Conservation (phyloP, 2,888 invertebrate genomes). For the Stenodema calcarata region DNA sequence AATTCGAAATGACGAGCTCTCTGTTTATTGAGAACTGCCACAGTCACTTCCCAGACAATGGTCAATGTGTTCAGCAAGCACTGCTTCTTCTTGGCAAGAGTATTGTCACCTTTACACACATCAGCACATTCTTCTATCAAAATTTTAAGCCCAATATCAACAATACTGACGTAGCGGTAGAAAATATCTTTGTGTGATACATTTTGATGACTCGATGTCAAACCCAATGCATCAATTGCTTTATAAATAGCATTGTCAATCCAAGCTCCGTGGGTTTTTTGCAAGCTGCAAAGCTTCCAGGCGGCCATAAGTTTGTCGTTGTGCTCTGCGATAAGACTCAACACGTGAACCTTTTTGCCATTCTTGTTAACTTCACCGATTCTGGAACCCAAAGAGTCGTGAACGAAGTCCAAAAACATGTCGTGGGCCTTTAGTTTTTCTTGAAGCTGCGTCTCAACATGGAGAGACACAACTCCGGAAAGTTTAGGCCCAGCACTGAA, state of each 20-base stretch:
- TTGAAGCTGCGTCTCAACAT: conserved; percentile 82
- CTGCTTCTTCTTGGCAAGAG: conserved; percentile 2
- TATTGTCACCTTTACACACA: not conserved
- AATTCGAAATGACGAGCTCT: not conserved
- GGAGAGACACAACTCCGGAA: conserved; percentile 73
- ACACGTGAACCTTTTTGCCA: conserved; percentile 24
- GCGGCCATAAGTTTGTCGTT: conserved; percentile 50
- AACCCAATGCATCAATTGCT: not conserved
- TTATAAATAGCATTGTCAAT: conserved; percentile 24
- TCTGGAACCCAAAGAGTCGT: conserved; percentile 63
- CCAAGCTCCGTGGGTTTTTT: not conserved
- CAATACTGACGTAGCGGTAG: conserved; percentile 25
- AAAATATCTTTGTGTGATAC: conserved; percentile 30
- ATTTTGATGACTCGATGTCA: not conserved
- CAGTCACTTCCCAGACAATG: conserved; percentile 19
- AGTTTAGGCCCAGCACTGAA: conserved; percentile 6
- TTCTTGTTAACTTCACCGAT: conserved; percentile 47
- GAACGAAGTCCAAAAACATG: conserved; percentile 78
- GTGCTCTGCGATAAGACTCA: conserved; percentile 48
- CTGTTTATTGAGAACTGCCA: conserved; percentile 6
- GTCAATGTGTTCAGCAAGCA: conserved; percentile 15
- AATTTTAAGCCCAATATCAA: conserved; percentile 22
- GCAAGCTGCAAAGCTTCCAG: conserved; percentile 40
- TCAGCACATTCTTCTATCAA: conserved; percentile 29
- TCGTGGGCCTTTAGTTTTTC: conserved; percentile 85